Percentiles rank a stretch among this genome's conserved stretches.
These are phyloP conservation scores for Microchrysa polita DNA, from an alignment of 2,888 invertebrate species.

Conservation along the genomic window DNA sequence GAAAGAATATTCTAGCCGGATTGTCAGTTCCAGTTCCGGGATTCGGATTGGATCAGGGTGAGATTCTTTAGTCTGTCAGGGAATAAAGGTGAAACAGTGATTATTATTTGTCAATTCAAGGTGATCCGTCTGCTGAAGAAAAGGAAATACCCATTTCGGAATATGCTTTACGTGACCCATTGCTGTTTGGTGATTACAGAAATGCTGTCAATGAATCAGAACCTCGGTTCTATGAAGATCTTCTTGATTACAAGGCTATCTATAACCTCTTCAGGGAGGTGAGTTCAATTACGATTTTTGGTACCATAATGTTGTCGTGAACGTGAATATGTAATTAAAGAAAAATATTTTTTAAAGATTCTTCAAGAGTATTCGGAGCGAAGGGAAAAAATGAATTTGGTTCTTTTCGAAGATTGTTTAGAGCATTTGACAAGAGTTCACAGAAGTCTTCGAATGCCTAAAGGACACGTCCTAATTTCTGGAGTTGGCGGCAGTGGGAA, in stretches of 20 bases:
- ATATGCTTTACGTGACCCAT: slow-evolving; percentile 81
- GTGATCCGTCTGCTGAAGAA: slow-evolving; percentile 19
- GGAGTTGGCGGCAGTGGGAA: slow-evolving; percentile 94
- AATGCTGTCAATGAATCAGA: slow-evolving; percentile 85
- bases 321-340: background rate
- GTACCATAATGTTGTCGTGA: background rate
- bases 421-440: slow-evolving; percentile 91
- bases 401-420: slow-evolving; percentile 90
- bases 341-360: slow-evolving; percentile 69
- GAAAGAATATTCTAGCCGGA: background rate
- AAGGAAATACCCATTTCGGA: slow-evolving; percentile 65
- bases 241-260: slow-evolving; percentile 90
- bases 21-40: background rate
- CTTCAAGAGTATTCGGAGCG: slow-evolving; percentile 86
- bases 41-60: background rate
- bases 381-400: slow-evolving; percentile 77
- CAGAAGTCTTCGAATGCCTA: slow-evolving; percentile 79
- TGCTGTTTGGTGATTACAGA: slow-evolving; percentile 88
- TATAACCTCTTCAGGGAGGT: slow-evolving; percentile 89
- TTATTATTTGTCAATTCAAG: background rate
- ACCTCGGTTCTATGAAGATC: slow-evolving; percentile 84
- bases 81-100: background rate
- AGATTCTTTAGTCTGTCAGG: background rate
- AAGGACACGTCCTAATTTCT: slow-evolving; percentile 85
- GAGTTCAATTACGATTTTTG: background rate